Evolutionary conservation across 1,140 invertebrate genomes (phyloP).

Genomic region (Trissolcus basalis): DNA sequence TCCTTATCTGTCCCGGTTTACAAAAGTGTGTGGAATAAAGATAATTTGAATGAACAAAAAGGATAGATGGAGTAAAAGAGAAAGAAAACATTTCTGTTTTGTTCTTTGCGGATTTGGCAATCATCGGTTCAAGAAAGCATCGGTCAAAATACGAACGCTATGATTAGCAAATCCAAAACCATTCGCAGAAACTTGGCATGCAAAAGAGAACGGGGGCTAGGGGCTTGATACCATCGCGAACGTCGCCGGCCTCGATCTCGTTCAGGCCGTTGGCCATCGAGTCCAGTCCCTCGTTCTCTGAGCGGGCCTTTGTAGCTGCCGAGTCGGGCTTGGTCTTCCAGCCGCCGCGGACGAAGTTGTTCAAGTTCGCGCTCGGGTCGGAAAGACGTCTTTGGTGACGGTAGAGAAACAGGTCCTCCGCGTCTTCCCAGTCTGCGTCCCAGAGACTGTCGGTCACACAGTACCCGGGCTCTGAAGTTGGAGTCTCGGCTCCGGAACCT

Average conservation of each 20-base stretch:
- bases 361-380: slow-evolving; percentile 95
- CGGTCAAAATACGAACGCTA: too few relatives aligned
- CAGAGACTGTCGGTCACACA: slow-evolving; percentile 86
- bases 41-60: too few relatives aligned
- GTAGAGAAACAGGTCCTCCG: slow-evolving; percentile 88
- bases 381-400: slow-evolving; percentile 90
- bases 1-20: too few relatives aligned
- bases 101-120: slow-evolving; percentile 7
- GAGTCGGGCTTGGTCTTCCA: slow-evolving; percentile 82
- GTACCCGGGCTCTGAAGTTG: slow-evolving; percentile 93
- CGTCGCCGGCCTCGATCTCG: slow-evolving; percentile 95
- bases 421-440: slow-evolving; percentile 92
- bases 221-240: slow-evolving; percentile 86
- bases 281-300: slow-evolving; percentile 93
- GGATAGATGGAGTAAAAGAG: too few relatives aligned
- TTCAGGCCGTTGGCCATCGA: slow-evolving; percentile 86
- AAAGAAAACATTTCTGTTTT: too few relatives aligned
- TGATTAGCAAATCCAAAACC: slow-evolving; percentile 2
- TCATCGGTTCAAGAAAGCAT: neutral
- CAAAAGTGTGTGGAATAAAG: too few relatives aligned
- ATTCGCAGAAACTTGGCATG: neutral
- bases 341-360: slow-evolving; percentile 89
- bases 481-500: slow-evolving; percentile 93
- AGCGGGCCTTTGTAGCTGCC: slow-evolving; percentile 84
- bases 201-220: neutral